A percentile compares a stretch with the other conserved stretches of the same genome.
These are phyloP conservation scores for Leucosticte australis DNA, from an alignment of 2,113 vertebrate genomes.

Conservation along the genomic window DNA sequence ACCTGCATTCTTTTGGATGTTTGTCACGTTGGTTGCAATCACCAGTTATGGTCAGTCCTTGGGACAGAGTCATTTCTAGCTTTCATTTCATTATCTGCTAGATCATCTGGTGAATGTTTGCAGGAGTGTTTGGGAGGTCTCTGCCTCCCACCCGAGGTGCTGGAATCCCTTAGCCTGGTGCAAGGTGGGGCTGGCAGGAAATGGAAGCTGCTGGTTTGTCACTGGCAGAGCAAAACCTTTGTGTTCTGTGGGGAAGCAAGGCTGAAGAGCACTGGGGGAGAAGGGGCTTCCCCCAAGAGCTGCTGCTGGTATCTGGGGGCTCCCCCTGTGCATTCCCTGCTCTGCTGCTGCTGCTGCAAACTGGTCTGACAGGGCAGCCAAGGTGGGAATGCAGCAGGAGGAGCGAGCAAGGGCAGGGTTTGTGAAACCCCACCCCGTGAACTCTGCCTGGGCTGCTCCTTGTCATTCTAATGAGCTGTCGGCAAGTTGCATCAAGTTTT, in stretches of 20 bases:
- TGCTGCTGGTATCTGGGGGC: background rate
- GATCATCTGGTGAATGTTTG: background rate
- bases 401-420: background rate
- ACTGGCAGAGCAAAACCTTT: rapidly evolving
- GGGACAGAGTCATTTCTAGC: background rate
- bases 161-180: background rate
- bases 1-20: background rate
- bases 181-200: background rate
- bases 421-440: background rate
- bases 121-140: background rate
- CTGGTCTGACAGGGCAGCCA: background rate
- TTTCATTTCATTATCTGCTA: background rate
- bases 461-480: background rate
- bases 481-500: constrained; percentile 12
- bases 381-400: background rate
- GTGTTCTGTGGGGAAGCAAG: background rate
- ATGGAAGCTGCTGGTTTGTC: background rate
- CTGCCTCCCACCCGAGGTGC: background rate
- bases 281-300: background rate
- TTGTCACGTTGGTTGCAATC: background rate
- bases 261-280: background rate
- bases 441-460: background rate
- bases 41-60: background rate
- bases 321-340: rapidly evolving
- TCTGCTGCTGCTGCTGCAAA: background rate